Conservation (phyloP, 2,888 invertebrate genomes). For the Ceramica pisi region DNA sequence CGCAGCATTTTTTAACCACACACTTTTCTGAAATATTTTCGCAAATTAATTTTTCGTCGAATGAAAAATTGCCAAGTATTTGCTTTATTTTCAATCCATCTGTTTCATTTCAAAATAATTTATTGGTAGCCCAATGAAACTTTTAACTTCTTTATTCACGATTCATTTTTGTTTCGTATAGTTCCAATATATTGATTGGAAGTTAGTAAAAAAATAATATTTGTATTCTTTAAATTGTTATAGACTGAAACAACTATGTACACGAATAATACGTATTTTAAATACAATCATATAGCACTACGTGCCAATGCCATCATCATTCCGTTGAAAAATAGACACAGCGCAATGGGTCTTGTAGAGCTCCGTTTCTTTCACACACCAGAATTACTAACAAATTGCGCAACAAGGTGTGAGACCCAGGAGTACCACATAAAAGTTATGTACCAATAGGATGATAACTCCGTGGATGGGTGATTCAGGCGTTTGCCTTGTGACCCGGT, state of each 20-base stretch:
- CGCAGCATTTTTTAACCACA: not conserved
- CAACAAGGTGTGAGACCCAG: too few species aligned
- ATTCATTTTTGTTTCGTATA: constrained; percentile 1
- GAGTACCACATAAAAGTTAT: too few species aligned
- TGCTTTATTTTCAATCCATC: constrained; percentile 4
- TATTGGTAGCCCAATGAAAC: not conserved
- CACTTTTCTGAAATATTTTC: not conserved
- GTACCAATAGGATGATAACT: too few species aligned
- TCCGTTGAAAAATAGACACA: too few species aligned
- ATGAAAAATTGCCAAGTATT: not conserved
- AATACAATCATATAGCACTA: too few species aligned
- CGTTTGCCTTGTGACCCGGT: too few species aligned
- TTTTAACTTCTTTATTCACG: not conserved
- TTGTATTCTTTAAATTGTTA: not conserved
- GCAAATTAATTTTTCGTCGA: not conserved
- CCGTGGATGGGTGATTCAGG: too few species aligned
- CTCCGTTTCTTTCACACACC: too few species aligned
- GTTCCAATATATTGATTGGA: not conserved
- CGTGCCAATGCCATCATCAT: too few species aligned
- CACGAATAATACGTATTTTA: not conserved
- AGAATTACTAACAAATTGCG: too few species aligned
- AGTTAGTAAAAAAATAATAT: not conserved
- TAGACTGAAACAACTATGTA: not conserved
- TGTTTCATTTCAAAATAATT: not conserved
- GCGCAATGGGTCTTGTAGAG: too few species aligned